Conservation (phyloP, 1,140 invertebrate genomes). For the Diuraphis noxia region DNA sequence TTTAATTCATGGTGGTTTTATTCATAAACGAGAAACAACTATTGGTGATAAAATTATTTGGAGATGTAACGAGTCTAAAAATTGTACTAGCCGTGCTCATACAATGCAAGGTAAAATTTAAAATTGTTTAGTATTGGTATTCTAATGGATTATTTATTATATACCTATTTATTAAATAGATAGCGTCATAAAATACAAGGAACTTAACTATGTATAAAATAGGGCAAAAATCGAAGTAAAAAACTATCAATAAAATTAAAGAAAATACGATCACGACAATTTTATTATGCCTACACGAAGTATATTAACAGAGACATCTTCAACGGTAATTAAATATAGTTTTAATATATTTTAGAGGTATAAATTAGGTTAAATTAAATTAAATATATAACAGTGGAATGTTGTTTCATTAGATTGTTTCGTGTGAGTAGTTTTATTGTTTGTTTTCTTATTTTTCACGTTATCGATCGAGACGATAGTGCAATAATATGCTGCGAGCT, state of each 20-base stretch:
- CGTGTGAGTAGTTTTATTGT: too few species aligned
- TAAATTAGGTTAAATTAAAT: too few species aligned
- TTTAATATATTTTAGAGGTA: too few species aligned
- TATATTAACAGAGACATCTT: background rate
- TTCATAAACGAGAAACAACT: background rate
- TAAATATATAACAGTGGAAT: too few species aligned
- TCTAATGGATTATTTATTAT: background rate
- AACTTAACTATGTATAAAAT: background rate
- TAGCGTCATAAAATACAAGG: background rate
- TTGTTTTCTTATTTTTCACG: too few species aligned
- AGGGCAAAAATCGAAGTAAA: background rate
- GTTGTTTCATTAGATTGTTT: too few species aligned
- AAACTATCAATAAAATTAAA: background rate
- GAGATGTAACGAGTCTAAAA: background rate
- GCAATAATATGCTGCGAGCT: too few species aligned
- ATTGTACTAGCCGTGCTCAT: background rate
- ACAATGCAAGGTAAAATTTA: background rate
- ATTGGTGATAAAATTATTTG: background rate
- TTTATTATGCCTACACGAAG: background rate
- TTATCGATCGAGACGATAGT: too few species aligned
- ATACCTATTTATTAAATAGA: background rate
- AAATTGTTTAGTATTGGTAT: background rate
- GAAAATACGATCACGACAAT: background rate
- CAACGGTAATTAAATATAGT: background rate
- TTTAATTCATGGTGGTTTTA: background rate